Conservation (phyloP, 2,113 vertebrate genomes). For the Pedetes capensis region DNA sequence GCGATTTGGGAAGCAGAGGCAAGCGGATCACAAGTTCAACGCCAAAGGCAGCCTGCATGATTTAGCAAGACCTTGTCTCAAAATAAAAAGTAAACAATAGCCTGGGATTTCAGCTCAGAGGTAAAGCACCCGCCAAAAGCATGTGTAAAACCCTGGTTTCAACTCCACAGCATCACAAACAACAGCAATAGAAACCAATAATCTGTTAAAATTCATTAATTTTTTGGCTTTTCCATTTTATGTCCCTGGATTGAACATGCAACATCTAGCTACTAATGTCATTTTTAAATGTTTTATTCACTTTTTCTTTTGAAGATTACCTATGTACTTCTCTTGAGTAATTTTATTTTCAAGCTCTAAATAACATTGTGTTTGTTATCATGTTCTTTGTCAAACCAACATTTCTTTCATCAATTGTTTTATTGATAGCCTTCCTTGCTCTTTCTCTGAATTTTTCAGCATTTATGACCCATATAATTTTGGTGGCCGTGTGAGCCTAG, state of each 20-base stretch:
- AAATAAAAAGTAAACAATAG: too few relatives aligned
- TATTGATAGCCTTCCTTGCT: not conserved
- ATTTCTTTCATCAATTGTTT: not conserved
- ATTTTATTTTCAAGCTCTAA: not conserved
- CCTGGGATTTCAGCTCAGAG: too few relatives aligned
- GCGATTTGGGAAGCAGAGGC: too few relatives aligned
- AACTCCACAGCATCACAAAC: too few relatives aligned
- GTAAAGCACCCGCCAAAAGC: too few relatives aligned
- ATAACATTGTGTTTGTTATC: not conserved
- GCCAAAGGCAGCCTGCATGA: too few relatives aligned
- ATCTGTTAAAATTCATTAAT: not conserved
- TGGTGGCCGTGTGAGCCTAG: not conserved
- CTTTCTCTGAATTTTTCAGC: not conserved
- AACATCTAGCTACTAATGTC: not conserved
- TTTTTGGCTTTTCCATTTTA: not conserved
- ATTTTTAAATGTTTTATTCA: not conserved
- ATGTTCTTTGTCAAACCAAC: not conserved
- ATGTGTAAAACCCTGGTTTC: too few relatives aligned
- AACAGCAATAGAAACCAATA: not conserved
- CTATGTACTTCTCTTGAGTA: not conserved
- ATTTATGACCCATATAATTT: not conserved
- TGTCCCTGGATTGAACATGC: not conserved
- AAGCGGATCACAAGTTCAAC: too few relatives aligned
- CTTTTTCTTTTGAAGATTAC: not conserved
- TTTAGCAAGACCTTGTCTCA: too few relatives aligned